Percentiles rank a stretch among this genome's conserved stretches.
Conservation (phyloP, 1,140 invertebrate species). For the Musca domestica region DNA sequence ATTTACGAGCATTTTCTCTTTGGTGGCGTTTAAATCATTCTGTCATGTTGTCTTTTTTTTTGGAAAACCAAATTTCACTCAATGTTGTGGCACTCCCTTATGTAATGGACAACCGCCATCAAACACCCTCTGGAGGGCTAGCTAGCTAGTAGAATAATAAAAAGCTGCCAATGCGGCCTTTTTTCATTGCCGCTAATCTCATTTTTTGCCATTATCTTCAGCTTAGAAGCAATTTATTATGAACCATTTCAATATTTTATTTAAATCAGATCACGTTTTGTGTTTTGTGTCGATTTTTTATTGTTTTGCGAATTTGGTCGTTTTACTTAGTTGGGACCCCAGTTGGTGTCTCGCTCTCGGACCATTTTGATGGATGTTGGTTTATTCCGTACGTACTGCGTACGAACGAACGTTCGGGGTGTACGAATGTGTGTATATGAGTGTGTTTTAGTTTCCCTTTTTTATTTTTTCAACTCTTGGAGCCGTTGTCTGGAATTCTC, state of each 20-base stretch:
- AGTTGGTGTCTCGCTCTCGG: no score
- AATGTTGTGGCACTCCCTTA: no score
- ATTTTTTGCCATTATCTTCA: constrained; percentile 14
- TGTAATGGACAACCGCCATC: neutral
- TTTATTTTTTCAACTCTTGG: neutral
- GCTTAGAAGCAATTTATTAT: constrained; percentile 19
- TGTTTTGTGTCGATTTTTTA: neutral
- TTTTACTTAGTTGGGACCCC: no score
- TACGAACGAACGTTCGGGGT: no score
- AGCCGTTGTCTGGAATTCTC: neutral
- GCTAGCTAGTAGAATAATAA: no score
- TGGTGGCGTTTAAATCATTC: neutral
- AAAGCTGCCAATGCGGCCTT: neutral
- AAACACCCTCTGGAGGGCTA: neutral
- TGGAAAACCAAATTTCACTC: no score
- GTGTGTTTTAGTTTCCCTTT: neutral
- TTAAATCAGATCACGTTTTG: constrained; percentile 21
- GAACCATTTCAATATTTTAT: constrained; percentile 19
- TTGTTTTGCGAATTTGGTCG: neutral
- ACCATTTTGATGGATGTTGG: no score
- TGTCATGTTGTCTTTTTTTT: no score
- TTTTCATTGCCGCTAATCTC: constrained; percentile 5
- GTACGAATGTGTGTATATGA: no score
- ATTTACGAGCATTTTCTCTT: neutral
- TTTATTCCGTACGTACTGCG: no score